phyloP scores from a whole-genome alignment of 2,888 invertebrate species.

The Cosmopolites sordidus region DNA sequence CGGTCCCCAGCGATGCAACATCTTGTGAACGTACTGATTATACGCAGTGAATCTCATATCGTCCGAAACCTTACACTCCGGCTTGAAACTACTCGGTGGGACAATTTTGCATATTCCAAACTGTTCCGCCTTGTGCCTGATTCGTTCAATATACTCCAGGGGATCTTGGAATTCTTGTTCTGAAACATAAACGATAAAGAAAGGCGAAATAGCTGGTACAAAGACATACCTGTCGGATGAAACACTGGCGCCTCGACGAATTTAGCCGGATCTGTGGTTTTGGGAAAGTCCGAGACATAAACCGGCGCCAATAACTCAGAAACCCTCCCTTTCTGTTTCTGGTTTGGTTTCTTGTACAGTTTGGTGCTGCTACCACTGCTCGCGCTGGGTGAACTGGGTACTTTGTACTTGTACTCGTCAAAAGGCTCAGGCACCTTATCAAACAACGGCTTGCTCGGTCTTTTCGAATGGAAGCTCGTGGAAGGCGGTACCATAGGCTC shows the following conservation, averaged over 20 bases:
- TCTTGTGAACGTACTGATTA: conserved; percentile 85
- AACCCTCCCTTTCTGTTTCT: conserved; percentile 36
- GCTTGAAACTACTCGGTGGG: conserved; percentile 74
- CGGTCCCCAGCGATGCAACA: conserved; percentile 85
- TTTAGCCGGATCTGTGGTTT: conserved; percentile 48
- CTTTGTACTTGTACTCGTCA: conserved; percentile 40
- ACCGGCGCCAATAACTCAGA: conserved; percentile 40
- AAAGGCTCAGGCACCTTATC: conserved; percentile 27
- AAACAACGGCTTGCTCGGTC: conserved; percentile 16
- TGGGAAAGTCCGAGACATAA: conserved; percentile 49
- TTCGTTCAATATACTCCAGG: conserved; percentile 75
- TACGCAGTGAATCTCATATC: conserved; percentile 82
- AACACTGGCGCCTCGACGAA: conserved; percentile 75
- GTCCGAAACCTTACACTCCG: conserved; percentile 68
- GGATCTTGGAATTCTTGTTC: conserved; percentile 86
- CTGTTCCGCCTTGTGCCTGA: conserved; percentile 68
- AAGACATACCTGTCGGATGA: conserved; percentile 56
- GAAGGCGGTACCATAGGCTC: conserved; percentile 19
- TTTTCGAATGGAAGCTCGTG: conserved; percentile 16
- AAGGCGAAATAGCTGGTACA: too few relatives aligned
- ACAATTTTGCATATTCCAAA: conserved; percentile 82
- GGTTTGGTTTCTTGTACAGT: conserved; percentile 39
- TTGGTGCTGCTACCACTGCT: conserved; percentile 48
- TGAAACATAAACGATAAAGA: background rate
- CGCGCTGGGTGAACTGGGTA: conserved; percentile 48